A percentile compares a stretch with the other conserved stretches of the same genome.
Conservation (phyloP, 2,888 invertebrate genomes). For the Andrena haemorrhoa region DNA sequence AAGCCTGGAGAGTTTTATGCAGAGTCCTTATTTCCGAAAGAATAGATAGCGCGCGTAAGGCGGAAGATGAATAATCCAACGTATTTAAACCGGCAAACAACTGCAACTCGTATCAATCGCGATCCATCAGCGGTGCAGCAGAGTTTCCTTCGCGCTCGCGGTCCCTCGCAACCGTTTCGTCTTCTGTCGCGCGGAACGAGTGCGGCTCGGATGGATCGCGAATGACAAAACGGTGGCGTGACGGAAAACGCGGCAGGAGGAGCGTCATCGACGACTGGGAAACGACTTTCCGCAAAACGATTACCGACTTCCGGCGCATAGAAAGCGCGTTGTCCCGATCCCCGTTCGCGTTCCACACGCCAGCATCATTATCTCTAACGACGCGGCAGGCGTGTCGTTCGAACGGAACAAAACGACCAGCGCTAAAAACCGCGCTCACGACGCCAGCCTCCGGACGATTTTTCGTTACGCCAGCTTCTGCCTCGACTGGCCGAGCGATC, state of each 20-base stretch:
- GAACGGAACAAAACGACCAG: constrained; percentile 44
- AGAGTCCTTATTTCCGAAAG: too few species aligned
- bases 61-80: too few species aligned
- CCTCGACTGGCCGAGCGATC: constrained; percentile 1
- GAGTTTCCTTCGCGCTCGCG: too few species aligned
- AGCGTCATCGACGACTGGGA: constrained; percentile 71
- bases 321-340: constrained; percentile 65
- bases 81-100: too few species aligned
- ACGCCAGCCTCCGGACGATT: background rate
- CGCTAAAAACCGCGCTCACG: background rate
- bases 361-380: constrained; percentile 73
- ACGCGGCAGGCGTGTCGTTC: constrained; percentile 52
- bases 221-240: constrained; percentile 20
- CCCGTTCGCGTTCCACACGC: constrained; percentile 64
- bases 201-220: too few species aligned
- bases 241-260: constrained; percentile 36
- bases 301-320: constrained; percentile 77
- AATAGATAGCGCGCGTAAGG: too few species aligned
- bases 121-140: too few species aligned
- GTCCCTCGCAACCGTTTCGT: too few species aligned
- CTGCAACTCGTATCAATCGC: too few species aligned
- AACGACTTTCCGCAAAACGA: constrained; percentile 80
- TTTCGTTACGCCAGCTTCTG: constrained; percentile 12
- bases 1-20: too few species aligned
- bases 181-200: too few species aligned